These are phyloP conservation scores for Pituophis catenifer DNA, from an alignment of 2,113 vertebrate species.

Conservation along the genomic window DNA sequence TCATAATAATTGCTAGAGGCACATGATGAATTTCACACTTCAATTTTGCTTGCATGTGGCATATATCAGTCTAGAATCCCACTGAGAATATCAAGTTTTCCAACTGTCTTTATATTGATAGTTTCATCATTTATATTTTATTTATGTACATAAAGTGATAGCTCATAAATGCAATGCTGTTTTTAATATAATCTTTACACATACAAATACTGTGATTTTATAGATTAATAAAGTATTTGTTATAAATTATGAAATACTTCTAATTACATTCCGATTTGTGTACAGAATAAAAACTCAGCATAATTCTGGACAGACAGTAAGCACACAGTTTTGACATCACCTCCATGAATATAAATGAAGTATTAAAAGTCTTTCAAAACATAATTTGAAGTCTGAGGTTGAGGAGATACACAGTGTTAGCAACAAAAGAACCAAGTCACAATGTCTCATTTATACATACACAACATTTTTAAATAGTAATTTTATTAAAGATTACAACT, in stretches of 20 bases:
- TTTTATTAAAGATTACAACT: neutral
- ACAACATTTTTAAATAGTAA: neutral
- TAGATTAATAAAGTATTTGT: neutral
- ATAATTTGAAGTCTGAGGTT: neutral
- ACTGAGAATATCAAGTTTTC: neutral
- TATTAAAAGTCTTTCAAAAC: neutral
- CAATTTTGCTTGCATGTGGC: neutral
- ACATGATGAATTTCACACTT: neutral
- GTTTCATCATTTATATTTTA: neutral
- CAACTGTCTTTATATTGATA: neutral
- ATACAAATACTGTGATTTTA: neutral
- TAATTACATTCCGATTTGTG: neutral
- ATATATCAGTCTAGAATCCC: neutral
- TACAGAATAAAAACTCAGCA: neutral
- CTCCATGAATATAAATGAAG: neutral
- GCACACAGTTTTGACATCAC: neutral
- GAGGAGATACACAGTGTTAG: neutral
- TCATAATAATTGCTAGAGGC: neutral
- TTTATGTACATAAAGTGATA: neutral
- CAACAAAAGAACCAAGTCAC: neutral
- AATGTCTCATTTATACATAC: neutral
- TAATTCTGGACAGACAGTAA: neutral
- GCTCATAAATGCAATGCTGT: neutral
- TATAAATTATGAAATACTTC: neutral
- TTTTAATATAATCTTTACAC: neutral